phyloP scores from a whole-genome alignment of 2,888 invertebrate species.

The Zaprionus lineosus region DNA sequence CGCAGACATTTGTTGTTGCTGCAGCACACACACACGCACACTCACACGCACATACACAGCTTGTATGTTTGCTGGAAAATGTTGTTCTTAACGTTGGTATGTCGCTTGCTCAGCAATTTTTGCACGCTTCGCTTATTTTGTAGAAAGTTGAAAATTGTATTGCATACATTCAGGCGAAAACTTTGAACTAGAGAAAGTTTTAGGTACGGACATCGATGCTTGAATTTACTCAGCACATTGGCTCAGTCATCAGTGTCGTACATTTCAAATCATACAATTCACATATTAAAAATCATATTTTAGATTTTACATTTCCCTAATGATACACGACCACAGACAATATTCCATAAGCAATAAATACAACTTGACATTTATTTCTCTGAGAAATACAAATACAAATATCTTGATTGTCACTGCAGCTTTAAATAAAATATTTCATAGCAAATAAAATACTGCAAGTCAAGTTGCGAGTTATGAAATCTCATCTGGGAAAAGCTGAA shows the following conservation, averaged over 20 bases:
- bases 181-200: slow-evolving; percentile 43
- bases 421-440: too few relatives aligned
- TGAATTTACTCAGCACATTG: slow-evolving; percentile 15
- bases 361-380: too few relatives aligned
- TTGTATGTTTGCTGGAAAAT: slow-evolving; percentile 35
- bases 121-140: slow-evolving; percentile 56
- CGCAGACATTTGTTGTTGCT: slow-evolving; percentile 31
- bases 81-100: slow-evolving; percentile 22
- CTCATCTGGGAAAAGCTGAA: too few relatives aligned
- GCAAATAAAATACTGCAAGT: too few relatives aligned
- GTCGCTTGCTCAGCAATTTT: slow-evolving; percentile 42
- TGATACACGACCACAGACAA: neutral
- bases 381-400: too few relatives aligned
- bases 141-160: slow-evolving; percentile 54
- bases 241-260: slow-evolving; percentile 7
- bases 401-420: too few relatives aligned
- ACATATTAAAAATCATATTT: neutral
- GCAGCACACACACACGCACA: slow-evolving; percentile 20
- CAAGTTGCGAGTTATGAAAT: too few relatives aligned
- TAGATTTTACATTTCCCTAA: neutral
- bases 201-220: slow-evolving; percentile 12
- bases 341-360: too few relatives aligned
- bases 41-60: neutral
- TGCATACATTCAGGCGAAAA: slow-evolving; percentile 51
- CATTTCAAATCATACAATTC: slow-evolving; percentile 17